Base-by-base conservation (phyloP, 1,140 invertebrate species). In the Macrobrachium nipponense region DNA sequence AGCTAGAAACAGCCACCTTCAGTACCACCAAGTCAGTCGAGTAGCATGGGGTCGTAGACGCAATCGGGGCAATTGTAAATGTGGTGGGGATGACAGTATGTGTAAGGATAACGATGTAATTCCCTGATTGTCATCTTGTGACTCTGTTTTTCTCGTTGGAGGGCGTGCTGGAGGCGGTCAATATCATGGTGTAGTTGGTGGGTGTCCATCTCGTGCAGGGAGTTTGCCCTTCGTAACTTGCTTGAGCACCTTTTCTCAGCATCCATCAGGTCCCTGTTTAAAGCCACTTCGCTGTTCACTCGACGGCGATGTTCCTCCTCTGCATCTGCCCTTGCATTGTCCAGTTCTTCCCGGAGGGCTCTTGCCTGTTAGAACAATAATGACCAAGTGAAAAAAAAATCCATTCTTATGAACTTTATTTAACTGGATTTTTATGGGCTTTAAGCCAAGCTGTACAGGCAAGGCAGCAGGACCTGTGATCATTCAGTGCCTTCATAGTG, bases 301-400 rank as follows among this genome's bases (percentile, higher is more conserved):
- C 86, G 73, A 7, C 81, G 80, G 0, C 86, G 75, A n/a, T 82
- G 80, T 51, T 87, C 86, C n/a, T 87, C 86, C 66, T 87, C 86
- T 0, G 86, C 86, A 10, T 83, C 72, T n/a, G 62, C 58, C 7
- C 66, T 23, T 5, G 80, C 81, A n/a, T 83, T 70, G 18, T 83
- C 76, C 36, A 87, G 76, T 64, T 82, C 59, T 20, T 83, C 86
- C 51, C 81, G 20, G 14, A 82, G 64, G 58, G 58, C 6, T 5
- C 86, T 44, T 23, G 68, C 81, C 86, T 87, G 72, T 7, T 8
- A 3, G 14, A 36, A 62, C 7, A 64, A n/a, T 17, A 44, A n/a
- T 15, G 44, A 51, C 11, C 44, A 2, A 82, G 36, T n/a, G 18
- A 18, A 44, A 72, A 44, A 72, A 64, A 17, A 82, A 73, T 17